Base-by-base conservation (phyloP, 1,140 invertebrate species). In the Drosophila eugracilis region DNA sequence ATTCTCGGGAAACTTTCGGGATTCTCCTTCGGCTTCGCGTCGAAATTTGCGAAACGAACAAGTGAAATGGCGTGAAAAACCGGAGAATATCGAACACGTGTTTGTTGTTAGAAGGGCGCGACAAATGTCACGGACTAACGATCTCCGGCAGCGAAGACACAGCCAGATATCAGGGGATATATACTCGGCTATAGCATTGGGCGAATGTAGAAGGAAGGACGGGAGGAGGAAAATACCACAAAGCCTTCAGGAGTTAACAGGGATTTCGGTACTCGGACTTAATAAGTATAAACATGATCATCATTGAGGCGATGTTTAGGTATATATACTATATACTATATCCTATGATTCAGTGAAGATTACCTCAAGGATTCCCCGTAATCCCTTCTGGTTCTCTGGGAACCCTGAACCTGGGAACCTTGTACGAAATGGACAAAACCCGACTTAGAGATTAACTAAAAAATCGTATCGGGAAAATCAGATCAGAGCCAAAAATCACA, bases 391-490 rank as follows among this genome's bases (percentile, higher is more conserved):
- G 5, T 15, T 26, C 17, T n/a, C 26, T 44, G 24, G 41, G 24
- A 26, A 42, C 21, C 26, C 7, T 15, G 12, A 24, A 14, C 22
- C 32, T 55, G 42, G 42, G 26, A 65, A 57, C 32, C 21, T 44
- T 6, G 9, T 17, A 1, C 1, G 14, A 10, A 55, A 42, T n/a
- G 19, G 12, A 32, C 0, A 49, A 73, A 78, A 50, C 53, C 36
- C 19, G 12, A 39, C 32, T 55, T 37, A 45, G 36, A 32, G 62
- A 66, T 65, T 65, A 34, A 36, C 41, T 57, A 22, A 34, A 75
- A 81, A 81, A 42, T 81, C 78, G 76, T 66, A 81, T 79, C 50
- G 50, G 17, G 39, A 39, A 75, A 86, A 85, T 85, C 80, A 69
- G 80, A 65, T 50, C 48, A 39, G 32, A 22, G 41, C 21, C 26